Conservation (phyloP, 2,797 vertebrate species). For the Heliangelus exortis region DNA sequence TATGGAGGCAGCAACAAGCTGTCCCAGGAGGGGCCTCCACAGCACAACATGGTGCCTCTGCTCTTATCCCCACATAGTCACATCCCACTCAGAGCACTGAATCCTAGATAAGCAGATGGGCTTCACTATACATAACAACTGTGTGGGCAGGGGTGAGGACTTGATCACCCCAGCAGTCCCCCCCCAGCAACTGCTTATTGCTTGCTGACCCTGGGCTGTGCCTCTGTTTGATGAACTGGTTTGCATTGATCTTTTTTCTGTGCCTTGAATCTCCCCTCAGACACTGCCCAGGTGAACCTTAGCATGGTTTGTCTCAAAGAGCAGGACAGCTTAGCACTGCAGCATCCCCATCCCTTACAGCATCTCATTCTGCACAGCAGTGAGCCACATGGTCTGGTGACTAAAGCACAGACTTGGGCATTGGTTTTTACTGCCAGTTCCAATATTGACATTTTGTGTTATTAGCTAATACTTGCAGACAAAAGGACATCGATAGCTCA, state of each 20-base stretch:
- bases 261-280: not conserved
- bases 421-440: not conserved
- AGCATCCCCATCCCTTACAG: not conserved
- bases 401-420: not conserved
- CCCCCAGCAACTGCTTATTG: not conserved
- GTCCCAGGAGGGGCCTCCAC: not conserved
- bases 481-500: conserved; percentile 28
- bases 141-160: not conserved
- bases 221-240: not conserved
- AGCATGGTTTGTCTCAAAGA: not conserved
- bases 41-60: not conserved
- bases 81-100: not conserved
- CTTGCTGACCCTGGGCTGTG: not conserved
- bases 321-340: not conserved
- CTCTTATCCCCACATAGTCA: not conserved
- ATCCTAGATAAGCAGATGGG: not conserved
- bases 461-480: conserved; percentile 5
- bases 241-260: not conserved
- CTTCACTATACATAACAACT: not conserved
- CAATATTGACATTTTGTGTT: conserved; percentile 57
- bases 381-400: not conserved
- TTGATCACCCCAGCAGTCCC: not conserved
- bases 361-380: not conserved
- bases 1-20: not conserved
- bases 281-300: not conserved